These are phyloP conservation scores for Chrysolina haemoptera DNA, from an alignment of 2,888 invertebrate species.

Conservation along the genomic window DNA sequence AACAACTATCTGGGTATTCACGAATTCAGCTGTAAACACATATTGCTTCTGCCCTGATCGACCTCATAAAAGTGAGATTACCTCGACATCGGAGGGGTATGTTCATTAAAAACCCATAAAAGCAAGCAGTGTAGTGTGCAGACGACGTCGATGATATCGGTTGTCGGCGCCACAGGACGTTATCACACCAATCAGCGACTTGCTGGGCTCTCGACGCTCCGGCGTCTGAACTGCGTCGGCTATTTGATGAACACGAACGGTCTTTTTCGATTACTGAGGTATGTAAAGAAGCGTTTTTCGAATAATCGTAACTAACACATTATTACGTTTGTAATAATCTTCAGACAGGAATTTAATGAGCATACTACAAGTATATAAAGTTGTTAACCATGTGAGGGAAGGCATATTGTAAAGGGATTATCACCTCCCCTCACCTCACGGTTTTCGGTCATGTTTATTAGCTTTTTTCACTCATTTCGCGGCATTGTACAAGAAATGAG, in stretches of 20 bases:
- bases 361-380: too few species aligned
- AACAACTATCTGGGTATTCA: background rate
- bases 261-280: conserved; percentile 10
- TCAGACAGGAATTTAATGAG: too few species aligned
- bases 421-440: too few species aligned
- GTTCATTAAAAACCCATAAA: conserved; percentile 67
- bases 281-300: background rate
- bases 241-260: conserved; percentile 1
- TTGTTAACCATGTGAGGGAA: too few species aligned
- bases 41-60: conserved; percentile 24
- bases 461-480: too few species aligned
- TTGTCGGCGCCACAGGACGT: conserved; percentile 61
- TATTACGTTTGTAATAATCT: background rate
- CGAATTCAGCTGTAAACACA: conserved; percentile 21
- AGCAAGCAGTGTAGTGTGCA: conserved; percentile 54
- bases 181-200: conserved; percentile 61
- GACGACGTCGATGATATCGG: conserved; percentile 62
- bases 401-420: too few species aligned
- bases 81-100: conserved; percentile 44
- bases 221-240: conserved; percentile 37
- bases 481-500: too few species aligned
- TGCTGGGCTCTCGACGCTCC: conserved; percentile 51
- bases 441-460: too few species aligned
- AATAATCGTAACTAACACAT: background rate
- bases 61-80: conserved; percentile 39